These are phyloP conservation scores for Drosophila peninsularis DNA, from an alignment of 2,888 invertebrate genomes.

Conservation along the genomic window DNA sequence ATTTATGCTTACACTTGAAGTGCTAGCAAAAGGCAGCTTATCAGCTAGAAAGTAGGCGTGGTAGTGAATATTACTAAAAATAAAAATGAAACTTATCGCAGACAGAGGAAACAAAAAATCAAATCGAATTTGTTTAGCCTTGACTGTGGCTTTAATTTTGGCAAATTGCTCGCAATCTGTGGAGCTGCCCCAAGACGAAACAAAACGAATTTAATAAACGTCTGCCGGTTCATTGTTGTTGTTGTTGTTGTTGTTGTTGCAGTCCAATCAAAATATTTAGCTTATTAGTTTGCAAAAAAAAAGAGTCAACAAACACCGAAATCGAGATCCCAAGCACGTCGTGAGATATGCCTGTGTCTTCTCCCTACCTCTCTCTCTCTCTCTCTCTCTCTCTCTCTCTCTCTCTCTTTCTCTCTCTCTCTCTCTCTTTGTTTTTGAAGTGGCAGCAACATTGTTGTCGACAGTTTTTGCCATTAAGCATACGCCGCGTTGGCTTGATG, in stretches of 20 bases:
- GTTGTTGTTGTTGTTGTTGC: slow-evolving; percentile 28
- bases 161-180: slow-evolving; percentile 68
- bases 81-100: slow-evolving; percentile 25
- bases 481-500: slow-evolving; percentile 38
- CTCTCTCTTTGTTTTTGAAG: neutral
- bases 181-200: slow-evolving; percentile 39
- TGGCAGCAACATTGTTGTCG: slow-evolving; percentile 35
- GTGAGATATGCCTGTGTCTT: slow-evolving; percentile 29
- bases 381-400: too few relatives aligned
- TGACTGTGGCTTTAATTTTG: slow-evolving; percentile 61
- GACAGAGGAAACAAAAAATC: neutral
- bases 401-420: neutral
- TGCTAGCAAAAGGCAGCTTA: slow-evolving; percentile 15
- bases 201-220: slow-evolving; percentile 46
- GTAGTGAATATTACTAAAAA: neutral
- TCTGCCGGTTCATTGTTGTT: slow-evolving; percentile 26
- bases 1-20: neutral
- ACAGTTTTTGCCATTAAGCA: slow-evolving; percentile 45
- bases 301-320: slow-evolving; percentile 54
- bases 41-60: slow-evolving; percentile 26
- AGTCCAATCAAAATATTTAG: slow-evolving; percentile 73
- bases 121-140: slow-evolving; percentile 44
- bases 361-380: neutral
- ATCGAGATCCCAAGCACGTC: slow-evolving; percentile 28
- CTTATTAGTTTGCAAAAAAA: slow-evolving; percentile 67